A percentile compares a stretch with the other conserved stretches of the same genome.
Evolutionary conservation across 2,797 vertebrate genomes (phyloP).

Genomic region (Sebastolobus alascanus): DNA sequence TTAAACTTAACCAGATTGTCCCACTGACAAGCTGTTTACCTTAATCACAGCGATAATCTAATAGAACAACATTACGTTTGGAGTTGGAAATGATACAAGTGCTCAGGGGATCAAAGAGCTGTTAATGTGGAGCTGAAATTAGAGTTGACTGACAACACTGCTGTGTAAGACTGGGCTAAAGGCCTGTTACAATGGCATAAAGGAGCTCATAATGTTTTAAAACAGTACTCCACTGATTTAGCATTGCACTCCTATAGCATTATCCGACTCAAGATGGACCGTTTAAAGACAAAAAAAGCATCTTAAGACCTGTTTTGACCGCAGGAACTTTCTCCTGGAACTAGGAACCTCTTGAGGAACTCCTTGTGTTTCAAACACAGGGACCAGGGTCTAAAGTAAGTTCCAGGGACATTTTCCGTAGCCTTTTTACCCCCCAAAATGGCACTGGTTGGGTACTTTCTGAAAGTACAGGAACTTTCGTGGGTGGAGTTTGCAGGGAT

Average conservation of each 20-base stretch:
- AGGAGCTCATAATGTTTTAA: neutral
- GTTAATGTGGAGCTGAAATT: slow-evolving; percentile 45
- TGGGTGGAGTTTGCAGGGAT: too few relatives aligned
- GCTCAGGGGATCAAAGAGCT: slow-evolving; percentile 51
- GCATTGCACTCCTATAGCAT: neutral
- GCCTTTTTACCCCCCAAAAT: too few relatives aligned
- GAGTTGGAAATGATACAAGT: slow-evolving; percentile 47
- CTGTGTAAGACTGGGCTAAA: slow-evolving; percentile 10
- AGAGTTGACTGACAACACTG: slow-evolving; percentile 38
- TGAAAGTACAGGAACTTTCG: too few relatives aligned
- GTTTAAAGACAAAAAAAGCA: neutral
- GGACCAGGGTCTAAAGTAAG: too few relatives aligned
- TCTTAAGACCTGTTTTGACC: neutral
- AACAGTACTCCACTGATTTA: neutral
- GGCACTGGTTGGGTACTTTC: too few relatives aligned
- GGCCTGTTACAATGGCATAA: neutral
- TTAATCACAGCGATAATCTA: slow-evolving; percentile 75
- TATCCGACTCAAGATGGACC: neutral
- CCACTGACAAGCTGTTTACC: slow-evolving; percentile 73
- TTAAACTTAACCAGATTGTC: slow-evolving; percentile 66
- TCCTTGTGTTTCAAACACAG: too few relatives aligned
- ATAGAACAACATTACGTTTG: slow-evolving; percentile 72
- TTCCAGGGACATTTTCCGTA: too few relatives aligned
- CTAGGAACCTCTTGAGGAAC: too few relatives aligned
- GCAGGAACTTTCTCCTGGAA: too few relatives aligned